Conservation (phyloP, 2,888 invertebrate species). For the Pteria penguin region DNA sequence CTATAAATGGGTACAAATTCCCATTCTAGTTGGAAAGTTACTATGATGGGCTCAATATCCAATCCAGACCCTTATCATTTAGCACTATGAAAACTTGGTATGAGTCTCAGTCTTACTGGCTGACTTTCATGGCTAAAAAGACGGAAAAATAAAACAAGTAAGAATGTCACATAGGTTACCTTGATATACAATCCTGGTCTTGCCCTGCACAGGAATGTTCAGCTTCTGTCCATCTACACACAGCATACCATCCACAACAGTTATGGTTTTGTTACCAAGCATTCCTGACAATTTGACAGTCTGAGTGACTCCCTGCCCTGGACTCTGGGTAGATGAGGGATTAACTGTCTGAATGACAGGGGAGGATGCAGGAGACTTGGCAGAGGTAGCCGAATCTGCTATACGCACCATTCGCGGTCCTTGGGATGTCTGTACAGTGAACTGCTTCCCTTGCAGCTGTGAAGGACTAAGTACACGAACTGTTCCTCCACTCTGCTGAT, state of each 20-base stretch:
- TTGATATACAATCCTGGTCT: conserved; percentile 35
- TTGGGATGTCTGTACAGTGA: conserved; percentile 16
- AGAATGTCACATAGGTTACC: conserved; percentile 12
- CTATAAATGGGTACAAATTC: too few relatives aligned
- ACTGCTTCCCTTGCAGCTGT: conserved; percentile 8
- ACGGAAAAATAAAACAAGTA: too few relatives aligned
- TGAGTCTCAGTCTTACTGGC: too few relatives aligned
- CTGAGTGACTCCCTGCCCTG: conserved; percentile 13
- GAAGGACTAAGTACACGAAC: conserved; percentile 9
- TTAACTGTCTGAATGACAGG: conserved; percentile 2
- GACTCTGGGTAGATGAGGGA: background rate
- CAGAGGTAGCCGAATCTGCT: background rate
- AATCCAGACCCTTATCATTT: too few relatives aligned
- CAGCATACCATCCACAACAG: conserved; percentile 22
- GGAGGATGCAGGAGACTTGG: background rate
- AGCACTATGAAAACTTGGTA: too few relatives aligned
- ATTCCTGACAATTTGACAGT: background rate
- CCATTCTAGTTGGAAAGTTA: too few relatives aligned
- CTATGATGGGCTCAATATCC: too few relatives aligned
- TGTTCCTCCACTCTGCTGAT: conserved; percentile 33
- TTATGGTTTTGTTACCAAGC: background rate
- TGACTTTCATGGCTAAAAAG: too few relatives aligned
- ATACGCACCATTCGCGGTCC: conserved; percentile 28
- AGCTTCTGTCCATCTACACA: conserved; percentile 29
- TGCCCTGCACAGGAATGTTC: conserved; percentile 30